Conservation (phyloP, 1,140 invertebrate species). For the Parapsyche elsis region DNA sequence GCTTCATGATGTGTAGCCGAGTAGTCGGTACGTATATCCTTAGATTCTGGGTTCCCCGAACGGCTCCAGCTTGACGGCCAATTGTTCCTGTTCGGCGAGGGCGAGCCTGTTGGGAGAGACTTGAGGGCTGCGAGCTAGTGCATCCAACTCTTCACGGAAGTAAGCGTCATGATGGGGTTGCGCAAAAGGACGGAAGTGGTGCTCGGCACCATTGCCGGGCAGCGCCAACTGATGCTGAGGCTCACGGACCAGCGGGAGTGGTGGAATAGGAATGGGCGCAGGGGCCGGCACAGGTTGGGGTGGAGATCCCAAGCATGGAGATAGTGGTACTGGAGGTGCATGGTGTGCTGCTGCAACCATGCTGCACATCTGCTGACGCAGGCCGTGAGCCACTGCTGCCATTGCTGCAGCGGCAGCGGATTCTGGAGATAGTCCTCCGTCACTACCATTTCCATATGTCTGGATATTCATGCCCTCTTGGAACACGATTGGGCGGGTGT, state of each 20-base stretch:
- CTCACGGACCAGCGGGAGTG: constrained; percentile 60
- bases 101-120: constrained; percentile 26
- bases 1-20: background rate
- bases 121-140: constrained; percentile 23
- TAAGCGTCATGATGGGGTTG: constrained; percentile 62
- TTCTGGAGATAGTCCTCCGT: constrained; percentile 73
- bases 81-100: constrained; percentile 9
- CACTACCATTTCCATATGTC: constrained; percentile 68
- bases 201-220: constrained; percentile 58
- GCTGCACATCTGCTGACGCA: constrained; percentile 66
- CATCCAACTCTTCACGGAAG: constrained; percentile 51
- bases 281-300: constrained; percentile 65
- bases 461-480: constrained; percentile 66
- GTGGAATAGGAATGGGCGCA: constrained; percentile 18
- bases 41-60: constrained; percentile 50
- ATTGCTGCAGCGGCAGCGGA: constrained; percentile 76
- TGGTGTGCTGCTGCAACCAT: constrained; percentile 65
- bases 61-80: constrained; percentile 63
- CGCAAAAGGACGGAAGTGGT: constrained; percentile 65
- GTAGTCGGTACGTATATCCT: background rate
- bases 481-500: constrained; percentile 40
- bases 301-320: constrained; percentile 63
- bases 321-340: constrained; percentile 61
- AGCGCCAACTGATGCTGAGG: constrained; percentile 55
- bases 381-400: constrained; percentile 77